Conservation (phyloP, 2,113 vertebrate species). For the Tetrax tetrax region DNA sequence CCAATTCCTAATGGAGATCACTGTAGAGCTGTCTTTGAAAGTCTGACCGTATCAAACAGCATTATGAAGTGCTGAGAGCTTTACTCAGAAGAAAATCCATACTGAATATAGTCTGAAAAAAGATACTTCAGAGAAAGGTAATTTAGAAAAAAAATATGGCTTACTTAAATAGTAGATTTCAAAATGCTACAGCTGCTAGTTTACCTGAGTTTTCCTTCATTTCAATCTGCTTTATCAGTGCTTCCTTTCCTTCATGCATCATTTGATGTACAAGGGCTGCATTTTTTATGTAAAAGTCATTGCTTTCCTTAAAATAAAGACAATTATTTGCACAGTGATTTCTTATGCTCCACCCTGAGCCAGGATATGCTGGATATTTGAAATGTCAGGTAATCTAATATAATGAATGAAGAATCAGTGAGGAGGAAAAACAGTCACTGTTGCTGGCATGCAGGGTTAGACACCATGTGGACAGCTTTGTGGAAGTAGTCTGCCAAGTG, state of each 20-base stretch:
- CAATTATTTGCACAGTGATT: background rate
- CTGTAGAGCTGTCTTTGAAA: background rate
- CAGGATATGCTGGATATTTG: background rate
- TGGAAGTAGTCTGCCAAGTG: background rate
- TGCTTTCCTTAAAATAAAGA: background rate
- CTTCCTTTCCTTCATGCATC: background rate
- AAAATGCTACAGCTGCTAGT: background rate
- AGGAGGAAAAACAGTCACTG: background rate
- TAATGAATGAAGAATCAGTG: background rate
- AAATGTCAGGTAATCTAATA: background rate
- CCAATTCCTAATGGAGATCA: background rate
- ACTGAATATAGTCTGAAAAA: background rate
- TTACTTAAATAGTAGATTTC: background rate
- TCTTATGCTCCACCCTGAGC: background rate
- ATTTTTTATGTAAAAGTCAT: background rate
- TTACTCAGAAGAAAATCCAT: background rate
- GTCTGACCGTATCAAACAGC: background rate
- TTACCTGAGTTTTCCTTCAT: background rate
- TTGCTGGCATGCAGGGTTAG: background rate
- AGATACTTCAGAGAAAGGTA: background rate
- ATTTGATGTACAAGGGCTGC: background rate
- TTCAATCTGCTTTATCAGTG: background rate
- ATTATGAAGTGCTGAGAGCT: background rate
- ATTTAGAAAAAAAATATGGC: background rate
- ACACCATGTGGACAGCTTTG: background rate